phyloP scores from a whole-genome alignment of 2,113 vertebrate species.

The Pygoscelis antarcticus region DNA sequence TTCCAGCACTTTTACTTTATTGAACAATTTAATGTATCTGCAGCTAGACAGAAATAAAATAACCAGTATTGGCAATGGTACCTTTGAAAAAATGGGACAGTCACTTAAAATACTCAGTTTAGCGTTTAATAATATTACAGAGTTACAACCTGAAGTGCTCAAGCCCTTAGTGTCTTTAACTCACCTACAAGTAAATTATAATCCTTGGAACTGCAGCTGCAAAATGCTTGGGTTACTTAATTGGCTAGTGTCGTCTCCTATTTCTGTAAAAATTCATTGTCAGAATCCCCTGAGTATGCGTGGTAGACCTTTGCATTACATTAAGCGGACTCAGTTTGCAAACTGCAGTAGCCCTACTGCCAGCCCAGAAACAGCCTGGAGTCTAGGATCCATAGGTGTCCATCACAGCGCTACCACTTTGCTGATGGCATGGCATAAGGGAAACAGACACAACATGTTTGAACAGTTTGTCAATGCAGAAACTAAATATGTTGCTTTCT shows the following conservation, averaged over 20 bases:
- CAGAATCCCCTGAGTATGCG: constrained; percentile 63
- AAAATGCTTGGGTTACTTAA: constrained; percentile 66
- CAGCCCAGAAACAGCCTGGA: neutral
- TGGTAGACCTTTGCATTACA: constrained; percentile 62
- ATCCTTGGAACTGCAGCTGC: constrained; percentile 81
- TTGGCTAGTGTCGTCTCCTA: constrained; percentile 69
- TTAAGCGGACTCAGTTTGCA: constrained; percentile 59
- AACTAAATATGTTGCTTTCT: neutral
- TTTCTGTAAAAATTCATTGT: constrained; percentile 73
- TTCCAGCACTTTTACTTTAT: constrained; percentile 63
- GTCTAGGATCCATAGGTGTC: neutral
- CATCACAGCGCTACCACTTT: constrained; percentile 16
- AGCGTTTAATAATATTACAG: constrained; percentile 80
- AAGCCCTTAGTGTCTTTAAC: constrained; percentile 76
- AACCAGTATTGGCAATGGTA: constrained; percentile 55
- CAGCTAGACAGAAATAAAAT: constrained; percentile 76
- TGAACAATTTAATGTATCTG: constrained; percentile 71
- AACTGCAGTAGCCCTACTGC: constrained; percentile 45
- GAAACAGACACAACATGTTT: neutral
- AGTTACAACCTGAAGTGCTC: constrained; percentile 72
- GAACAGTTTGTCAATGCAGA: constrained; percentile 13
- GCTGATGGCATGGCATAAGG: constrained; percentile 65
- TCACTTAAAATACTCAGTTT: constrained; percentile 79
- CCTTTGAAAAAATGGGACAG: constrained; percentile 72
- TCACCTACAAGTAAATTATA: constrained; percentile 71